A percentile compares a stretch with the other conserved stretches of the same genome.
Evolutionary conservation across 2,888 invertebrate species (phyloP).

Genomic region (Campoplex capitator): DNA sequence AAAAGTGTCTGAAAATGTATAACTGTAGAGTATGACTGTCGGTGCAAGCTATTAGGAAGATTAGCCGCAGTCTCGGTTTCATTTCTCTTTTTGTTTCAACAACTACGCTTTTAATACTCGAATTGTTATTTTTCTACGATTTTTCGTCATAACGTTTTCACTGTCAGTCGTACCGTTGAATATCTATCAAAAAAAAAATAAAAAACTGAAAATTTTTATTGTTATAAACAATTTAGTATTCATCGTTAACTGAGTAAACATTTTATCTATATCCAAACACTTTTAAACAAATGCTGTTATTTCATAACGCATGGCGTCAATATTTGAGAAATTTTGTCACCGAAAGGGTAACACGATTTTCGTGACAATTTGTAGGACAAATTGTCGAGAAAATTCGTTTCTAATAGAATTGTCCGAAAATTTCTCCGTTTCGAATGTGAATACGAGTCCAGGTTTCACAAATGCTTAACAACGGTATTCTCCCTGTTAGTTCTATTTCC

Average conservation of each 20-base stretch:
- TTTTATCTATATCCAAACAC: background rate
- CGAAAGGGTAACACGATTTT: background rate
- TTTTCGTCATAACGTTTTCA: background rate
- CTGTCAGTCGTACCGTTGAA: background rate
- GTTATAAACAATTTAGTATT: background rate
- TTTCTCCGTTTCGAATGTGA: slow-evolving; percentile 19
- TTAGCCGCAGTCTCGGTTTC: slow-evolving; percentile 26
- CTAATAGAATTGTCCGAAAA: background rate
- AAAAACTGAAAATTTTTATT: background rate
- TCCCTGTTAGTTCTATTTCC: background rate
- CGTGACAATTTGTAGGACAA: background rate
- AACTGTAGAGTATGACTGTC: background rate
- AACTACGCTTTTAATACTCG: background rate
- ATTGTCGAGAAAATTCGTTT: slow-evolving; percentile 21
- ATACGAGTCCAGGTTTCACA: slow-evolving; percentile 3
- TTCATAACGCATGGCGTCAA: background rate
- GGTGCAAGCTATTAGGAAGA: slow-evolving; percentile 33
- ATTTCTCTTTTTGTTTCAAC: background rate
- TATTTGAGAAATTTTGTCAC: background rate
- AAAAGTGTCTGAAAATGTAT: background rate
- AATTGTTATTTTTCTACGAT: background rate
- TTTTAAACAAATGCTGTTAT: background rate
- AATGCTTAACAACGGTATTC: background rate
- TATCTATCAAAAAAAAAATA: background rate
- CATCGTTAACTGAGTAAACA: background rate